Conservation (phyloP, 2,797 vertebrate species). For the Pitangus sulphuratus region DNA sequence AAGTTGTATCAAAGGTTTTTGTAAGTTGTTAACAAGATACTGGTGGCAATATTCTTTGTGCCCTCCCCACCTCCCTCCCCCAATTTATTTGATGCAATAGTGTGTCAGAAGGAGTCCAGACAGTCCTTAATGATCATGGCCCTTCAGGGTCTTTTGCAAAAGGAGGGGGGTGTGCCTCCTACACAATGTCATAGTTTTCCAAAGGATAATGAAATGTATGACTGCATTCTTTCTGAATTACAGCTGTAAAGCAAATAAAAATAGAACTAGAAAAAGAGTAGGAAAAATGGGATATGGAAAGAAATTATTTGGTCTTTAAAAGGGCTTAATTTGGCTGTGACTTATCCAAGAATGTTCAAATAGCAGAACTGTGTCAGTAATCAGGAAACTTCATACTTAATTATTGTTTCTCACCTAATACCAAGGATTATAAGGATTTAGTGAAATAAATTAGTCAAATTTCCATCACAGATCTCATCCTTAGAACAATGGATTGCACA, state of each 20-base stretch:
- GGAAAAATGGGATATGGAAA: neutral
- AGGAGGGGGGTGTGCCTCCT: neutral
- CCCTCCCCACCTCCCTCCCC: too few species aligned
- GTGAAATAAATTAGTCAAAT: neutral
- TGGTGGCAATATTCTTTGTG: neutral
- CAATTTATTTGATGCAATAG: neutral
- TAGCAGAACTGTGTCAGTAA: neutral
- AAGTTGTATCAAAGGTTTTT: neutral
- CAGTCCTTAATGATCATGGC: neutral
- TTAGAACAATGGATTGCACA: neutral
- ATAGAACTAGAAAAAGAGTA: neutral
- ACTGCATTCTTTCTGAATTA: neutral
- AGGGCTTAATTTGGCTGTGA: neutral
- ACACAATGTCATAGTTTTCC: neutral
- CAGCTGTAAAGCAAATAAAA: neutral
- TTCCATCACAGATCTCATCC: neutral
- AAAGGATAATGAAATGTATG: neutral
- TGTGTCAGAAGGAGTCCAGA: neutral
- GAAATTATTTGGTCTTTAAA: neutral
- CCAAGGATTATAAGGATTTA: neutral
- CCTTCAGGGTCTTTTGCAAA: neutral
- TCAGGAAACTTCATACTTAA: neutral
- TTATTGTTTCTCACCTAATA: neutral
- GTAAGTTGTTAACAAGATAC: neutral
- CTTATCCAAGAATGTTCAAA: neutral